Base-by-base conservation (phyloP, 1,140 invertebrate genomes). In the Hestina assimilis region DNA sequence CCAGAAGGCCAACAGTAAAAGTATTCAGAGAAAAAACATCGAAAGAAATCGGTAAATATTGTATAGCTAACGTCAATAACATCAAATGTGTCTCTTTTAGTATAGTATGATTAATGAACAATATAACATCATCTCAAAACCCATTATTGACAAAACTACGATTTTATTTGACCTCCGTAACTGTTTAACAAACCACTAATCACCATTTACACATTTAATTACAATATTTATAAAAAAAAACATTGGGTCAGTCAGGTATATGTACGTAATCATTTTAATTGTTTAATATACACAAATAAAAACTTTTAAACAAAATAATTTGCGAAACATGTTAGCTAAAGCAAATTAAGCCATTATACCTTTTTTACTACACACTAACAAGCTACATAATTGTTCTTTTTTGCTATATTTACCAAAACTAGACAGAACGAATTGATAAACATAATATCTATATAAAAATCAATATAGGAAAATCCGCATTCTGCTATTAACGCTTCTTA, bases 361-460 rank as follows among this genome's bases (percentile, higher is more conserved):
- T 57, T 57, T 57, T 48, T 50, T 50, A 57, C 21, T 40, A n/a
- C 15, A 35, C 50, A 28, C 54, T 64, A 60, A 56, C 52, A 60
- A 50, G 50, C 46, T 51, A 52, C 41, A 51, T 47, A 57, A 65
- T 65, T 53, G n/a, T 53, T 26, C 24, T 6, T 42, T 41, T 41
- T 58, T 53, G 53, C 43, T 33, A 33, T 53, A 52, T 42, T 55
- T 59, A 41, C 43, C 15, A 26, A 42, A 61, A 69, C 52, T 59
- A 66, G 55, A 55, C 46, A 40, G 54, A 69, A 61, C 63, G 42
- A 66, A 72, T 72, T 45, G 45, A 64, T 66, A 66, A 69, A 63
- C 61, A 58, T 60, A 59, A 60, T 40, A 53, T 23, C 35, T 60
- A 62, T 61, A 38, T 57, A 29, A 59, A 60, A 31, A 53, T 23